A percentile compares a stretch with the other conserved stretches of the same genome.
Conservation (phyloP, 2,113 vertebrate genomes). For the Gopherus flavomarginatus region DNA sequence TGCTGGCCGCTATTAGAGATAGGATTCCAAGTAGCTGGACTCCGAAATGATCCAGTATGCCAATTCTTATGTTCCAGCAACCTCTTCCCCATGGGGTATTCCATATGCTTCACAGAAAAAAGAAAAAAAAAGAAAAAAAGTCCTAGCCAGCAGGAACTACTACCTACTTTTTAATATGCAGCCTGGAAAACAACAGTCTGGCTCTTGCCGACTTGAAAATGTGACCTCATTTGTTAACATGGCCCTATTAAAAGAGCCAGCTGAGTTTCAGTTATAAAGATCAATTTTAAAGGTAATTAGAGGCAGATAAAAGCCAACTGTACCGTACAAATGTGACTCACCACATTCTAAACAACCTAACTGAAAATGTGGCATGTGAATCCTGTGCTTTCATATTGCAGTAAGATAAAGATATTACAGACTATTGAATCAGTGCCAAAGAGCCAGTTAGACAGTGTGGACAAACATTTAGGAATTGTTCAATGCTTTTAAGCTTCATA, state of each 20-base stretch:
- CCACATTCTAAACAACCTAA: neutral
- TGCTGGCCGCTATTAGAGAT: neutral
- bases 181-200: neutral
- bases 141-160: accelerated
- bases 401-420: neutral
- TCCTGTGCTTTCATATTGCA: neutral
- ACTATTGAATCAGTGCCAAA: neutral
- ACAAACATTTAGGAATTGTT: neutral
- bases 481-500: neutral
- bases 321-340: neutral
- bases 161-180: neutral
- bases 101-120: neutral
- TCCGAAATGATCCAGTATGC: neutral
- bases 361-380: neutral
- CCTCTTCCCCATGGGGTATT: neutral
- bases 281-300: neutral
- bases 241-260: neutral
- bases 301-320: neutral
- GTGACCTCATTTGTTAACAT: neutral
- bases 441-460: neutral
- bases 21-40: neutral
- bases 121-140: neutral
- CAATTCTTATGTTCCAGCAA: neutral
- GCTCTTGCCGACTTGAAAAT: neutral
- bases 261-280: neutral